Evolutionary conservation across 2,797 vertebrate genomes (phyloP), one percentile per base, ranked within the genome.

Genomic region (Rhinoraja longicauda): DNA sequence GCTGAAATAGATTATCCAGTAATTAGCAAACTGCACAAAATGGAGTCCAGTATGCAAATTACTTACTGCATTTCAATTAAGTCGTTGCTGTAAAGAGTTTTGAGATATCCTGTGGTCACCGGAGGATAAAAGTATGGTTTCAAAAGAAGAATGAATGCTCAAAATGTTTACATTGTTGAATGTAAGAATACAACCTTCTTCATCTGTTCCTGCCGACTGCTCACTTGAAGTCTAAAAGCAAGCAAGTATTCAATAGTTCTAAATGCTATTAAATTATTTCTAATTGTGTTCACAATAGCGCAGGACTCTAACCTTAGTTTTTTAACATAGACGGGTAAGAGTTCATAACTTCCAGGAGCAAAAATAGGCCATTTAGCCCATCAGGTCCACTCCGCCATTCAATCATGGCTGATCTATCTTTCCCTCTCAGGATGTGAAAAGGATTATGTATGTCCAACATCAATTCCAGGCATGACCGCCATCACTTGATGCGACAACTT

Each of bases 301-400:
- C 21, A 75, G 70, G 90, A 75, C 72, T 92, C 10, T 73, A 12
- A 92, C 2, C 24, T 57, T 53, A 72, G 91, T 91, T 36, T 72
- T 91, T 70, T 91, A 92, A 92, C 70, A 75, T 29, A 75, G 70
- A 7, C 45, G 75, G 70, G 39, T 92, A 70, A 92, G 39, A 53
- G 45, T 53, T 53, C 45, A 53, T 53, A 5, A 53, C 45, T 53
- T 53, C 4, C 53, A 5, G 45, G 4, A 5, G 4, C 45, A 53
- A 53, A 53, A 53, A 53, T 53, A 53, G 45, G 5, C 45, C 45
- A 53, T 53, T 53, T 53, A 45, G 45, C 45, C 45, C 45, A 53
- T 53, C 3, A 53, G 53, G 45, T 53, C 45, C 53, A 6, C 45
- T 53, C 45, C 3, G 45, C 4, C 45, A 53, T 53, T 53, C 45